Percentiles rank a stretch among this genome's conserved stretches.
Conservation (phyloP, 2,113 vertebrate species). For the Pluvialis apricaria region DNA sequence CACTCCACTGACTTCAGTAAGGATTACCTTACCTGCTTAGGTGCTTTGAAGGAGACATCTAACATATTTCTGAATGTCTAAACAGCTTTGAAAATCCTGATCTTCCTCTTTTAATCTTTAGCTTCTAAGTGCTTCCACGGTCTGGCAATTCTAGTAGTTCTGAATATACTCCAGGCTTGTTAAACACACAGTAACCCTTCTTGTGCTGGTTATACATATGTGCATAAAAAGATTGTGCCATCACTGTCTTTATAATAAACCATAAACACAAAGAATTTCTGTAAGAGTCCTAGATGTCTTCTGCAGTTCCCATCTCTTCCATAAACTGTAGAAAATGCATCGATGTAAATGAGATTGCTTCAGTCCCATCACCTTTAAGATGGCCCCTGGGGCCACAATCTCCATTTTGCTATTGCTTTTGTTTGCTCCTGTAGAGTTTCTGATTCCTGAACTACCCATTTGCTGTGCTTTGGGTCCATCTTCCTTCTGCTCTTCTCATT, state of each 20-base stretch:
- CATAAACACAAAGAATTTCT: not conserved
- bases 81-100: slow-evolving; percentile 18
- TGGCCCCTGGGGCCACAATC: not conserved
- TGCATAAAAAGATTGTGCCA: not conserved
- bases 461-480: not conserved
- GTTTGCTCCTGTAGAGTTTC: not conserved
- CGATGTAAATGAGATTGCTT: not conserved
- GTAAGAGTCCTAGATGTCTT: not conserved
- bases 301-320: not conserved
- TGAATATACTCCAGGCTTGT: not conserved
- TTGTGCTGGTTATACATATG: not conserved
- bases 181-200: not conserved
- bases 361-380: not conserved
- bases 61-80: not conserved
- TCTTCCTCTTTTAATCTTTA: not conserved
- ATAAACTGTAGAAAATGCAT: not conserved
- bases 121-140: not conserved
- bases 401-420: not conserved
- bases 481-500: not conserved
- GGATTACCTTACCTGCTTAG: not conserved
- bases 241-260: not conserved
- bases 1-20: not conserved
- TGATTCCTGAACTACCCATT: not conserved
- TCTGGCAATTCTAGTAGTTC: not conserved
- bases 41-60: slow-evolving; percentile 23